Evolutionary conservation across 1,140 invertebrate genomes (phyloP).

Genomic region (Octopus sinensis): DNA sequence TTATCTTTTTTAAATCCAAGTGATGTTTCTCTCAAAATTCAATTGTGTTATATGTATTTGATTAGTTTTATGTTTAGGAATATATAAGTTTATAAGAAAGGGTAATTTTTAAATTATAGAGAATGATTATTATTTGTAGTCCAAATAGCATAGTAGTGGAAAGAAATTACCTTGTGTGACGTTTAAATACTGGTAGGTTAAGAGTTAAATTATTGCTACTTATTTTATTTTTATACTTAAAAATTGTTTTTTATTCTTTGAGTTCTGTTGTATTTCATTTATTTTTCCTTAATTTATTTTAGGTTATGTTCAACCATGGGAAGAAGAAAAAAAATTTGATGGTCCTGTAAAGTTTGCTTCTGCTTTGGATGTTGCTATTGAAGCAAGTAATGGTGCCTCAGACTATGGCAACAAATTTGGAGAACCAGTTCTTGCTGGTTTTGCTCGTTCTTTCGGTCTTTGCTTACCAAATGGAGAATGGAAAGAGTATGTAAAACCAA

Average conservation of each 20-base stretch:
- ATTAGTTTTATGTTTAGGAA: no score
- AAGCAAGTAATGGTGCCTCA: conserved; percentile 95
- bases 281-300: conserved; percentile 22
- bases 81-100: no score
- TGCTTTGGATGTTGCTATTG: conserved; percentile 76
- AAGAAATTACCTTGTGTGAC: no score
- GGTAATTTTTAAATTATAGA: no score
- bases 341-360: conserved; percentile 89
- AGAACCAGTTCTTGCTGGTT: conserved; percentile 88
- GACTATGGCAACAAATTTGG: conserved; percentile 99
- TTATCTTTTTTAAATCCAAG: no score
- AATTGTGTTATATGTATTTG: no score
- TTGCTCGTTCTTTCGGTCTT: conserved; percentile 86
- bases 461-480: conserved; percentile 67
- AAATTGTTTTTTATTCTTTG: not conserved
- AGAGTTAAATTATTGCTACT: no score
- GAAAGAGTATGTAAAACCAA: conserved; percentile 94
- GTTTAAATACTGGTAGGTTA: no score
- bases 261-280: not conserved
- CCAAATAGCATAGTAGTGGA: no score
- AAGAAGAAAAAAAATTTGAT: conserved; percentile 64
- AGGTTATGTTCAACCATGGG: conserved; percentile 85
- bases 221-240: no score
- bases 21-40: no score
- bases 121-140: no score